Percentiles rank a stretch among this genome's conserved stretches.
These are phyloP conservation scores for Champsocephalus esox DNA, from an alignment of 2,797 vertebrate species.

Conservation along the genomic window DNA sequence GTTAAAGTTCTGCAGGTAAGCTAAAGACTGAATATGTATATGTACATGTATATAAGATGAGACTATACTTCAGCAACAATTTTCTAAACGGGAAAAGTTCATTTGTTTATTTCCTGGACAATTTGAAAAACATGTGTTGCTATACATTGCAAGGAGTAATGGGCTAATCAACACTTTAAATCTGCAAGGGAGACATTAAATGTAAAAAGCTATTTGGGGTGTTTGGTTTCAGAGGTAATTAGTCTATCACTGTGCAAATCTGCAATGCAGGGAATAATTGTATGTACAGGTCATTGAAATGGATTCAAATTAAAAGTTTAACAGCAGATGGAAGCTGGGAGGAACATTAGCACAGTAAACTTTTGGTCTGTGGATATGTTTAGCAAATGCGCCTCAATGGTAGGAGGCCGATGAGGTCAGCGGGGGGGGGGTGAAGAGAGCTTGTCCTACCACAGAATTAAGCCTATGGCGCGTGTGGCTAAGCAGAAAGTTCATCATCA, in stretches of 20 bases:
- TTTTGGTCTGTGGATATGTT: conserved; percentile 19
- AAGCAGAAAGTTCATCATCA: not conserved
- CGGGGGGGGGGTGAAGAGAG: conserved; percentile 4
- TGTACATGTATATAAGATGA: not conserved
- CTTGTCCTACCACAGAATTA: conserved; percentile 20
- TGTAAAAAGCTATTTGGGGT: conserved; percentile 22
- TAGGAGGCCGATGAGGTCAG: conserved; percentile 22
- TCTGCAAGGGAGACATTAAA: conserved; percentile 36
- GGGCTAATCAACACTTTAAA: conserved; percentile 24
- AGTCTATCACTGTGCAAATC: conserved; percentile 22
- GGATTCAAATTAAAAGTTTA: conserved; percentile 31
- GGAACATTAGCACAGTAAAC: conserved; percentile 33
- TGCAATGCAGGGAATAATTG: conserved; percentile 23
- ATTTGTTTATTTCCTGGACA: not conserved
- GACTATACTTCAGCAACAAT: not conserved
- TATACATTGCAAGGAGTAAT: not conserved
- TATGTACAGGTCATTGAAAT: conserved; percentile 23
- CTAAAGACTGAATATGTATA: not conserved
- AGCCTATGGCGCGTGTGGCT: not conserved
- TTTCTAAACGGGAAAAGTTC: not conserved
- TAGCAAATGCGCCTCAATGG: conserved; percentile 12
- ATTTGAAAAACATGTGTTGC: not conserved
- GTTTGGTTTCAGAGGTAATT: conserved; percentile 41
- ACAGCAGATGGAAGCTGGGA: conserved; percentile 31
- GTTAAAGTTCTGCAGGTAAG: not conserved